Conservation (phyloP, 2,797 vertebrate genomes). For the Sebastes baramenuke region DNA sequence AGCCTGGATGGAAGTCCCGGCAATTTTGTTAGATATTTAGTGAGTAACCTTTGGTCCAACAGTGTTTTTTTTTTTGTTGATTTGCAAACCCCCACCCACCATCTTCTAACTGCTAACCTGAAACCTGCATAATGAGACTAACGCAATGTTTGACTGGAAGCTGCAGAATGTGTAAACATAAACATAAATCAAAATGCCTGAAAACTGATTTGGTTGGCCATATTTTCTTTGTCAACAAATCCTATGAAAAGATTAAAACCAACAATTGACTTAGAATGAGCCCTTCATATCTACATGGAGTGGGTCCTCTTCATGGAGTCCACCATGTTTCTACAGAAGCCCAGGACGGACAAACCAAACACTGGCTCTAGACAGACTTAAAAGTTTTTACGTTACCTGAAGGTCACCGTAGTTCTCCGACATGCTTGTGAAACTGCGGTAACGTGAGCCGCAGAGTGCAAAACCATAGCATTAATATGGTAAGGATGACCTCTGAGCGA, state of each 20-base stretch:
- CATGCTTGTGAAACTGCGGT: not conserved
- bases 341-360: not conserved
- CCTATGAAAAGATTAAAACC: not conserved
- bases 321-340: not conserved
- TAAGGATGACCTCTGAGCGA: not conserved
- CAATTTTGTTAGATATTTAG: slow-evolving; percentile 95
- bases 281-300: not conserved
- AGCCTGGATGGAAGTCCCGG: slow-evolving; percentile 98
- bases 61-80: slow-evolving; percentile 11
- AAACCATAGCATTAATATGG: not conserved
- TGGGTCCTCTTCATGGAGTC: not conserved
- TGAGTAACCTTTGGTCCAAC: slow-evolving; percentile 84
- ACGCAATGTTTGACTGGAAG: slow-evolving; percentile 11
- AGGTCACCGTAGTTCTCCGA: not conserved
- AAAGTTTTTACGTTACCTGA: not conserved
- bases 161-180: not conserved
- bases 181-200: not conserved
- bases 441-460: not conserved
- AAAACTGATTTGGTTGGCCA: not conserved
- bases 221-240: not conserved
- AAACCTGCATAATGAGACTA: slow-evolving; percentile 14
- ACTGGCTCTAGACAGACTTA: too few species aligned
- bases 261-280: not conserved
- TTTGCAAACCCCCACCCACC: slow-evolving; percentile 2
- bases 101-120: slow-evolving; percentile 10